phyloP scores from a whole-genome alignment of 2,888 invertebrate genomes.

The Hemaris fuciformis region DNA sequence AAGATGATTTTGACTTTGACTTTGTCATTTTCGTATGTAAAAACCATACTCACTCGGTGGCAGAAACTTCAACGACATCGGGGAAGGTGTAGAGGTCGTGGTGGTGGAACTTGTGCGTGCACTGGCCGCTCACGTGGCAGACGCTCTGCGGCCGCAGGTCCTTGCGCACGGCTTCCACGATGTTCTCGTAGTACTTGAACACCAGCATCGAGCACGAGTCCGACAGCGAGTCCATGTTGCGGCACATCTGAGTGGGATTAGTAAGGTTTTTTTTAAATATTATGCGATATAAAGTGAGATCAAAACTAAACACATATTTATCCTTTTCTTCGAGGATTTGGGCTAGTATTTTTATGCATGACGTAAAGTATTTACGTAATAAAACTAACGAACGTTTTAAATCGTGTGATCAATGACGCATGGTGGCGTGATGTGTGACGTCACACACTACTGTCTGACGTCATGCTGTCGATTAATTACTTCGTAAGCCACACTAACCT shows the following conservation, averaged over 20 bases:
- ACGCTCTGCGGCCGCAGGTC: slow-evolving; percentile 84
- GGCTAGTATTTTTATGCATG: too few species aligned
- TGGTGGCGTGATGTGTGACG: too few species aligned
- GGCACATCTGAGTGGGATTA: slow-evolving; percentile 77
- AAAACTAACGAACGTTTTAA: too few species aligned
- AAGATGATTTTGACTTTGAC: too few species aligned
- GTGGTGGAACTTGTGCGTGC: slow-evolving; percentile 84
- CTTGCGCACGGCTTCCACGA: slow-evolving; percentile 83
- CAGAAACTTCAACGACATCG: slow-evolving; percentile 79
- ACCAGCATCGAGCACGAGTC: slow-evolving; percentile 90
- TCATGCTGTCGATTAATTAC: not conserved
- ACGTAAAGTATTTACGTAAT: too few species aligned
- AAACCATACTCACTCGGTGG: slow-evolving; percentile 80
- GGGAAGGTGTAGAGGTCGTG: slow-evolving; percentile 83
- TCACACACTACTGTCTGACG: too few species aligned
- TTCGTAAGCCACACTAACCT: not conserved
- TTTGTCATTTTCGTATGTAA: too few species aligned
- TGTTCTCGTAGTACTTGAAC: slow-evolving; percentile 86
- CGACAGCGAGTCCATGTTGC: slow-evolving; percentile 86
- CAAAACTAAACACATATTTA: too few species aligned
- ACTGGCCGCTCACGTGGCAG: slow-evolving; percentile 90
- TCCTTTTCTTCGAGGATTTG: too few species aligned
- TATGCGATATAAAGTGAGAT: too few species aligned
- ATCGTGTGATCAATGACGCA: too few species aligned
- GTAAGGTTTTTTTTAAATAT: not conserved